A percentile compares a stretch with the other conserved stretches of the same genome.
These are phyloP conservation scores for Cheirogaleus major DNA, from an alignment of 2,797 vertebrate species.

Conservation along the genomic window DNA sequence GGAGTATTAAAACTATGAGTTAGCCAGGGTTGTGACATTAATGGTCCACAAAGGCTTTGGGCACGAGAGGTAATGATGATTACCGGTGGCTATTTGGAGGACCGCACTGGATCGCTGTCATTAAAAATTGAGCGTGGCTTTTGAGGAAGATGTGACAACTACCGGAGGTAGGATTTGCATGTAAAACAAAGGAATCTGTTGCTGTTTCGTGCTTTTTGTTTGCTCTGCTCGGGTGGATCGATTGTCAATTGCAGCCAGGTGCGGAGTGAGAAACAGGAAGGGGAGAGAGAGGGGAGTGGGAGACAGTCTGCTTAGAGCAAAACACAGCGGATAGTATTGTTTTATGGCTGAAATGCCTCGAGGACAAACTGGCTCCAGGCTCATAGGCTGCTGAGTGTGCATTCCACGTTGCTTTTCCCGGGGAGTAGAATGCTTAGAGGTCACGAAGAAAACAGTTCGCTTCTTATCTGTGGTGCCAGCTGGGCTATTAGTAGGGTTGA, in stretches of 20 bases:
- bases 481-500: constrained; percentile 58
- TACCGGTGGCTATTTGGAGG: constrained; percentile 82
- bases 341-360: constrained; percentile 78
- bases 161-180: constrained; percentile 89
- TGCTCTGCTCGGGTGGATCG: constrained; percentile 40
- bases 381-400: constrained; percentile 72
- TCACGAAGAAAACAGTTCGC: constrained; percentile 81
- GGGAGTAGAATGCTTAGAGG: constrained; percentile 82
- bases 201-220: constrained; percentile 74
- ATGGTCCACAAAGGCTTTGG: constrained; percentile 83
- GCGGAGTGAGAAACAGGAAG: constrained; percentile 56
- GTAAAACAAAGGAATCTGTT: constrained; percentile 86
- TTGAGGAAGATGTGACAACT: constrained; percentile 87
- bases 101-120: constrained; percentile 84
- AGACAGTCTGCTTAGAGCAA: constrained; percentile 31
- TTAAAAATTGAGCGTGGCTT: constrained; percentile 81
- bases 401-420: constrained; percentile 72
- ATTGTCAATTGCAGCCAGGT: constrained; percentile 71
- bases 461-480: constrained; percentile 55
- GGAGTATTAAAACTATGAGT: constrained; percentile 84
- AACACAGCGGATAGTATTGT: constrained; percentile 32
- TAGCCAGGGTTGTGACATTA: constrained; percentile 85
- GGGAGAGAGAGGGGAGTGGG: constrained; percentile 51
- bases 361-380: constrained; percentile 66
- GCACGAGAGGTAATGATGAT: constrained; percentile 83